Base-by-base conservation (phyloP, 1,140 invertebrate species). In the Drosophila obscura region DNA sequence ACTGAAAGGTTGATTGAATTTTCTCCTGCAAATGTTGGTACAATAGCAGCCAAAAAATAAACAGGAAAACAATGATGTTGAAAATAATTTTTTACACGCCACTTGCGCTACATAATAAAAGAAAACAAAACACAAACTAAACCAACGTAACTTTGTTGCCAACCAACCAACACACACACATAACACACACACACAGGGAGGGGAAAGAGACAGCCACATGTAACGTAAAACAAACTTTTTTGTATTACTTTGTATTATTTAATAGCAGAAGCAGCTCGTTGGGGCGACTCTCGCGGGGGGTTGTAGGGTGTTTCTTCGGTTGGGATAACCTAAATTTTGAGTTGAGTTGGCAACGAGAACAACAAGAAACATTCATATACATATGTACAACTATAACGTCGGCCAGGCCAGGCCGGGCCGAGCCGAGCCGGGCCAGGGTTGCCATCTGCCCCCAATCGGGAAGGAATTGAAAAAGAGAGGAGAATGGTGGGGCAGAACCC, bases 321-420 rank as follows among this genome's bases (percentile, higher is more conserved):
- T 67, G 51, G 60, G 51, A 75, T 80, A 80, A 80, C 78, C 78
- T 81, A 81, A 67, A 80, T 81, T 81, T 73, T 76, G 45, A 56
- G 63, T 56, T 56, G 44, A 56, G 63, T 48, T 69, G 51, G 48
- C 72, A 74, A 69, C 60, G 66, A 48, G 48, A 78, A 73, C 43
- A 62, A 46, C 60, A 59, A 62, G 49, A 52, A 51, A 39, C 15
- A 60, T 19, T n/a, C n/a, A 19, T 1, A 16, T 16, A 16, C 19
- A 19, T 19, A 19, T 19, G 19, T 39, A 46, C 60, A 71, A 72
- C 65, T 65, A 66, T 60, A 81, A 57, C 67, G 19, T 79, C 1
- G 19, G 19, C 19, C 19, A 19, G 19, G 19, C 19, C 19, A 19
- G 19, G 19, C 19, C 19, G 2, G 19, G 19, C 19, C 19, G 19